Evolutionary conservation across 2,797 vertebrate species (phyloP).

Genomic region (Gallinago solitaria): DNA sequence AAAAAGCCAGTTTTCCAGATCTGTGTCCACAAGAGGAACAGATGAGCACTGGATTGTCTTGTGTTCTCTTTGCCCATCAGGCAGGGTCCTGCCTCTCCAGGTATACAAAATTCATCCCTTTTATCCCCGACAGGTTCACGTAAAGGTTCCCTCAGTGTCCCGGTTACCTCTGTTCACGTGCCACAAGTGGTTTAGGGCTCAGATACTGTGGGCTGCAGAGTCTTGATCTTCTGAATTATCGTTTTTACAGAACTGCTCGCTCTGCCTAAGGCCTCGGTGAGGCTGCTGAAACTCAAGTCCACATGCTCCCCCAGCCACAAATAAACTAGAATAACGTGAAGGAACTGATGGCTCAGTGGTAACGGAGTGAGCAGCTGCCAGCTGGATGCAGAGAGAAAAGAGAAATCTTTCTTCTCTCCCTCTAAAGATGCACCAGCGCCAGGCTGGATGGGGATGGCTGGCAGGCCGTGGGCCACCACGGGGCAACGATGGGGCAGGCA

Average conservation of each 20-base stretch:
- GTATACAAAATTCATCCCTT: background rate
- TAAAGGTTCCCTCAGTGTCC: background rate
- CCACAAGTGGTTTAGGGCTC: background rate
- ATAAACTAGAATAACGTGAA: background rate
- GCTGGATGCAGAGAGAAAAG: background rate
- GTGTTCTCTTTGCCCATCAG: background rate
- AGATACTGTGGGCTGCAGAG: too few species aligned
- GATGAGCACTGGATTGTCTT: background rate
- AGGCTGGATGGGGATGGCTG: background rate
- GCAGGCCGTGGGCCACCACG: fast-evolving
- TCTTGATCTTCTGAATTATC: background rate
- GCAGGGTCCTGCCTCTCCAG: background rate
- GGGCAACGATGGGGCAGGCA: background rate
- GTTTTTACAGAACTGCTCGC: background rate
- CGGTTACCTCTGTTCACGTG: background rate
- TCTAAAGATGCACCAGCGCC: background rate
- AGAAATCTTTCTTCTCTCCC: background rate
- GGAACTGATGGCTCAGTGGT: too few species aligned
- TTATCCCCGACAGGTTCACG: background rate
- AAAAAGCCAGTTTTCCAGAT: background rate
- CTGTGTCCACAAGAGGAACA: background rate
- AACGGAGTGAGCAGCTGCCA: background rate
- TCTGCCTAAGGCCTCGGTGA: background rate
- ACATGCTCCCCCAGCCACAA: background rate
- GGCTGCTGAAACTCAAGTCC: background rate